Conservation (phyloP, 2,888 invertebrate genomes). For the Pelosia muscerda region DNA sequence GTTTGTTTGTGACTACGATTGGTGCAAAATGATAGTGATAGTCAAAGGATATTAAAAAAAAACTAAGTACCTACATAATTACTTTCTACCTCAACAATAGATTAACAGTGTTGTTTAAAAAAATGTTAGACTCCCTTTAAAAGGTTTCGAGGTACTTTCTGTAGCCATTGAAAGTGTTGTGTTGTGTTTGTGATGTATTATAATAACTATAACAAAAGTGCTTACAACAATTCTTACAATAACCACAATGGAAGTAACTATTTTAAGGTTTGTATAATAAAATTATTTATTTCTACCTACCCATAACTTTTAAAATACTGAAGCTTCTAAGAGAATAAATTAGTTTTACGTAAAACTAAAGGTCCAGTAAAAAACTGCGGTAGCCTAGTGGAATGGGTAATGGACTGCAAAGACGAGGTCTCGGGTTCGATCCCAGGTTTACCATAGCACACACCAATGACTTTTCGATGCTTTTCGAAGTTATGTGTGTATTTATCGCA, state of each 20-base stretch:
- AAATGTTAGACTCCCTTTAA: neutral
- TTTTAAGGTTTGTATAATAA: slow-evolving; percentile 50
- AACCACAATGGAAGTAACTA: slow-evolving; percentile 51
- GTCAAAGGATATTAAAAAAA: neutral
- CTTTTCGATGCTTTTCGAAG: too few relatives aligned
- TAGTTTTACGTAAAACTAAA: too few relatives aligned
- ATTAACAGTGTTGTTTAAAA: too few relatives aligned
- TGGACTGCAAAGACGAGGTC: too few relatives aligned
- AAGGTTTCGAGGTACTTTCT: neutral
- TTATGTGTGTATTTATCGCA: too few relatives aligned
- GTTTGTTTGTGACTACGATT: neutral
- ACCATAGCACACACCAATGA: too few relatives aligned
- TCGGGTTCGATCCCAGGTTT: too few relatives aligned
- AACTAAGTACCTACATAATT: neutral
- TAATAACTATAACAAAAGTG: slow-evolving; percentile 43
- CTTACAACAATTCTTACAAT: slow-evolving; percentile 33
- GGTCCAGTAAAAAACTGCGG: too few relatives aligned
- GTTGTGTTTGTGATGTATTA: slow-evolving; percentile 37
- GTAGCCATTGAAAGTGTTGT: neutral
- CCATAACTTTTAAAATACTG: neutral
- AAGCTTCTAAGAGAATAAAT: neutral
- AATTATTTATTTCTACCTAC: too few relatives aligned
- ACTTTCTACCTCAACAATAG: too few relatives aligned
- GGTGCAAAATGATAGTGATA: neutral
- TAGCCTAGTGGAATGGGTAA: too few relatives aligned